These are phyloP conservation scores for Aldrovandia affinis DNA, from an alignment of 2,797 vertebrate genomes.

Conservation along the genomic window DNA sequence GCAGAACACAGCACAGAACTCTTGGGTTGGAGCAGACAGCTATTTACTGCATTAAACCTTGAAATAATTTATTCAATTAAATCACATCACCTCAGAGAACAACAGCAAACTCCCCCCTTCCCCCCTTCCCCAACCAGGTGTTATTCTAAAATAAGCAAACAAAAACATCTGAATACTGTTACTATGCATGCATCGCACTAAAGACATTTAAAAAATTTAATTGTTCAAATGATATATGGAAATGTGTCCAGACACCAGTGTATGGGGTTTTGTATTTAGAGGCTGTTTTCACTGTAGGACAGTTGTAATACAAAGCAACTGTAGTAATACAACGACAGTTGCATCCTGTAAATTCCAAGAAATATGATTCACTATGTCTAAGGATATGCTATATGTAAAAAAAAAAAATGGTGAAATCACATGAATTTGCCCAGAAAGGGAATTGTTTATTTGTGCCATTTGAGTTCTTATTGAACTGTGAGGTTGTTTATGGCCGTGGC, in stretches of 20 bases:
- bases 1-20: slow-evolving; percentile 41
- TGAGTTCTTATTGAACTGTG: too few species aligned
- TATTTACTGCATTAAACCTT: slow-evolving; percentile 9
- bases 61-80: slow-evolving; percentile 29
- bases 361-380: too few species aligned
- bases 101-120: neutral
- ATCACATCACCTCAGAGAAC: slow-evolving; percentile 40
- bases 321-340: too few species aligned
- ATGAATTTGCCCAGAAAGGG: too few species aligned
- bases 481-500: too few species aligned
- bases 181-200: slow-evolving; percentile 13
- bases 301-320: neutral
- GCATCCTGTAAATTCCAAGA: too few species aligned
- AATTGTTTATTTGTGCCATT: too few species aligned
- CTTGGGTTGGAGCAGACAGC: slow-evolving; percentile 38
- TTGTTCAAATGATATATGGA: neutral
- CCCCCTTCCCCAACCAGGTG: slow-evolving; percentile 6
- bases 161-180: neutral
- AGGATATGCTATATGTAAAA: too few species aligned
- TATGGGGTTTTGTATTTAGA: neutral
- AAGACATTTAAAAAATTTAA: neutral
- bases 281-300: neutral
- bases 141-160: slow-evolving; percentile 26
- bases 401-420: too few species aligned
- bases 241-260: neutral